Conservation (phyloP, 2,113 vertebrate species). For the Peromyscus leucopus region DNA sequence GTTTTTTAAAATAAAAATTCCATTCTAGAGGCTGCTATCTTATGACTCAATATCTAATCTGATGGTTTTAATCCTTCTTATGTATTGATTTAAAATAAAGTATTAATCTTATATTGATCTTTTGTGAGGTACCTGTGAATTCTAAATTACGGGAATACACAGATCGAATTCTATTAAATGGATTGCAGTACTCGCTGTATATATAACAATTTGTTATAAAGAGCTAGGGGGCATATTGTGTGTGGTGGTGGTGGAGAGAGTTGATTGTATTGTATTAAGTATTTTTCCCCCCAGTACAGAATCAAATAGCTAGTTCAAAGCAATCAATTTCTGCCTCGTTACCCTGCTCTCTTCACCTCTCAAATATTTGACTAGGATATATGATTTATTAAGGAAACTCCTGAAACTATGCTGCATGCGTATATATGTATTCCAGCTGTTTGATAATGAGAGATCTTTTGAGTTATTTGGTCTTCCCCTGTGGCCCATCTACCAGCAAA, state of each 20-base stretch:
- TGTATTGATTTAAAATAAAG: constrained; percentile 57
- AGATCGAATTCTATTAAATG: constrained; percentile 76
- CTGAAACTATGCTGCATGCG: not conserved
- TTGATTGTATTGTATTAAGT: not conserved
- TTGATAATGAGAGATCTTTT: constrained; percentile 54
- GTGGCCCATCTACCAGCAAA: not conserved
- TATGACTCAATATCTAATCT: not conserved
- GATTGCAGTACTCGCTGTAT: constrained; percentile 32
- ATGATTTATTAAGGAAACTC: constrained; percentile 32
- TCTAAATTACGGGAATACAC: constrained; percentile 31
- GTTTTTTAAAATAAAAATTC: constrained; percentile 28
- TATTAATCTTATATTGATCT: constrained; percentile 32
- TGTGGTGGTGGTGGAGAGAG: not conserved
- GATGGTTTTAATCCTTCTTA: not conserved
- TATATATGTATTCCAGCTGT: not conserved
- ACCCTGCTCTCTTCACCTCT: not conserved
- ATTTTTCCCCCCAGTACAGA: constrained; percentile 37
- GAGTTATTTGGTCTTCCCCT: constrained; percentile 8
- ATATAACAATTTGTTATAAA: constrained; percentile 46
- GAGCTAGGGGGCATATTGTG: not conserved
- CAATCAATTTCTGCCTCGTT: constrained; percentile 37
- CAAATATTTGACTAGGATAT: not conserved
- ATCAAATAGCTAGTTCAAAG: constrained; percentile 40
- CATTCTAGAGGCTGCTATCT: not conserved
- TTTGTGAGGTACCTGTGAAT: constrained; percentile 48